These are phyloP conservation scores for Ctenopoma multispine DNA, from an alignment of 2,797 vertebrate genomes.

Conservation along the genomic window DNA sequence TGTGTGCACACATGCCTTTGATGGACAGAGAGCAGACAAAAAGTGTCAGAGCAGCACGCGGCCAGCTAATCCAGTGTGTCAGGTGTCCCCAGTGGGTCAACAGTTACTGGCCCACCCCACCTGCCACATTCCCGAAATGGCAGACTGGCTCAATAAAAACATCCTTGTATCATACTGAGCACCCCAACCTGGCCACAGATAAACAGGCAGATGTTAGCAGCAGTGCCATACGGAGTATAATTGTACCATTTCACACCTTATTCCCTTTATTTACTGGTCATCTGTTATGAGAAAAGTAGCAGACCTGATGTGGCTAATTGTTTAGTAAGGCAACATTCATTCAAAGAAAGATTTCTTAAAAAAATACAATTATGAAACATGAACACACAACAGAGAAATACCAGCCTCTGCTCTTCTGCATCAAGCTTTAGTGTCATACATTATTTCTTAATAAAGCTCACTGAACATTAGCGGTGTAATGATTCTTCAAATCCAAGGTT, in stretches of 20 bases:
- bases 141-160: conserved; percentile 57
- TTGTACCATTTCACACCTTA: conserved; percentile 52
- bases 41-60: conserved; percentile 59
- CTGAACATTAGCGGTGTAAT: not conserved
- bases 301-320: conserved; percentile 23
- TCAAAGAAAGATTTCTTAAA: not conserved
- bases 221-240: conserved; percentile 45
- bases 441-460: not conserved
- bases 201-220: conserved; percentile 59
- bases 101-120: conserved; percentile 52
- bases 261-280: conserved; percentile 51
- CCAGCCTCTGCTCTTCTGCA: not conserved
- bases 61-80: conserved; percentile 73
- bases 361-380: not conserved
- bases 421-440: not conserved
- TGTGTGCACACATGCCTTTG: conserved; percentile 30
- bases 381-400: not conserved
- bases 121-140: conserved; percentile 49
- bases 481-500: too few relatives aligned
- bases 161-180: conserved; percentile 35
- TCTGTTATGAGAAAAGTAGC: conserved; percentile 28
- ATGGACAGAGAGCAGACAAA: conserved; percentile 69
- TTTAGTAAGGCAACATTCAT: not conserved
- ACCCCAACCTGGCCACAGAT: conserved; percentile 45
- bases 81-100: conserved; percentile 67